Evolutionary conservation across 1,140 invertebrate species (phyloP).

Genomic region (Aphelinus certus): DNA sequence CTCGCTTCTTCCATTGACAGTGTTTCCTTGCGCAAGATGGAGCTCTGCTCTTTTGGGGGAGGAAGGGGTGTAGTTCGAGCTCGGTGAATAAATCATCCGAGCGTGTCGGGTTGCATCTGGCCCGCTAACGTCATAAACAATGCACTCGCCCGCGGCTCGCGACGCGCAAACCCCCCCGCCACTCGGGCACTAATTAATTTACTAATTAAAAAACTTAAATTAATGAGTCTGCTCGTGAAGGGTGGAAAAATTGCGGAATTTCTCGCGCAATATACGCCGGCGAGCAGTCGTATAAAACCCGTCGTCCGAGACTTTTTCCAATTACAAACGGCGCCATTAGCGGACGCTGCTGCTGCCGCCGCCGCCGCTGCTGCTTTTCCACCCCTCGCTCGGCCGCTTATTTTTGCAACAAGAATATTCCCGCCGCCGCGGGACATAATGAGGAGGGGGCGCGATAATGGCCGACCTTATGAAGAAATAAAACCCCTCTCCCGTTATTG

Average conservation of each 20-base stretch:
- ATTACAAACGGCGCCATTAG: conserved; percentile 62
- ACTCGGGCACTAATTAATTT: conserved; percentile 36
- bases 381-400: conserved; percentile 38
- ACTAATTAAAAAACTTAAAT: conserved; percentile 42
- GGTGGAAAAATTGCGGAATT: conserved; percentile 36
- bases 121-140: neutral
- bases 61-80: too few species aligned
- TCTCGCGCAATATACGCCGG: conserved; percentile 29
- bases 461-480: conserved; percentile 66
- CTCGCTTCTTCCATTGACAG: too few species aligned
- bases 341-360: conserved; percentile 34
- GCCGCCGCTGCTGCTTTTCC: neutral
- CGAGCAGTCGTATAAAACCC: conserved; percentile 42
- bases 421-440: conserved; percentile 57
- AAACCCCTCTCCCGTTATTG: conserved; percentile 43
- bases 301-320: conserved; percentile 56
- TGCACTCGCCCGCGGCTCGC: neutral
- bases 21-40: too few species aligned
- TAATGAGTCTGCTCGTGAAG: conserved; percentile 38
- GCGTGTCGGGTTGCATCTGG: neutral
- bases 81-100: neutral
- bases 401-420: conserved; percentile 64
- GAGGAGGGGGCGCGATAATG: conserved; percentile 63
- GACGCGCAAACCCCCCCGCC: neutral
- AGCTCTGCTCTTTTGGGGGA: too few species aligned